phyloP scores from a whole-genome alignment of 1,140 invertebrate species.

The Drosophila biarmipes region DNA sequence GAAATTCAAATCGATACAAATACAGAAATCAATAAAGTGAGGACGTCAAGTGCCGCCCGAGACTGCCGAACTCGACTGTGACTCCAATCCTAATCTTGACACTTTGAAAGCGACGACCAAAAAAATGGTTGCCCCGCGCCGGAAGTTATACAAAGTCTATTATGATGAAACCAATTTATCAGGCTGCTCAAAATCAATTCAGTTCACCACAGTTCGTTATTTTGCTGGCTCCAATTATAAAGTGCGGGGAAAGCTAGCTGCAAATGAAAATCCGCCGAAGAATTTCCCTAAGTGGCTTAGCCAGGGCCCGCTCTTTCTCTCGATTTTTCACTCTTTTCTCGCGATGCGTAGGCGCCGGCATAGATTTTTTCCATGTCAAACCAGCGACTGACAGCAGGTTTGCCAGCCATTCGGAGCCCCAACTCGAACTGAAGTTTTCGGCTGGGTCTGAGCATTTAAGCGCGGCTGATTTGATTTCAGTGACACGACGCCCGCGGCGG shows the following conservation, averaged over 20 bases:
- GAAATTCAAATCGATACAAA: constrained; percentile 33
- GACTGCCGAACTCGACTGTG: constrained; percentile 49
- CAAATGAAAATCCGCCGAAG: constrained; percentile 77
- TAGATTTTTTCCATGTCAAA: constrained; percentile 76
- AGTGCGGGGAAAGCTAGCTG: constrained; percentile 56
- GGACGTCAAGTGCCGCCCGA: constrained; percentile 64
- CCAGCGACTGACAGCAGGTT: constrained; percentile 79
- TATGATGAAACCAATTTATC: constrained; percentile 78
- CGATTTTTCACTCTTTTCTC: constrained; percentile 23
- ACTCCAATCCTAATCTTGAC: constrained; percentile 53
- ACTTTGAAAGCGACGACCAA: constrained; percentile 48
- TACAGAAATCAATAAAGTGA: constrained; percentile 54
- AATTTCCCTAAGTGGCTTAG: constrained; percentile 79
- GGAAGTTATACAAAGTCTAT: constrained; percentile 72
- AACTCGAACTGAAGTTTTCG: constrained; percentile 64
- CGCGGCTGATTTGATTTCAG: constrained; percentile 80
- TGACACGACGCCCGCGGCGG: constrained; percentile 75
- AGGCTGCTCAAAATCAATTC: constrained; percentile 53
- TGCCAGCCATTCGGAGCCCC: constrained; percentile 51
- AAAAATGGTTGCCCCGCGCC: constrained; percentile 32
- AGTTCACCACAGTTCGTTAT: constrained; percentile 20
- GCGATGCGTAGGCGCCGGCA: constrained; percentile 74
- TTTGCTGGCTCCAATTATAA: constrained; percentile 60
- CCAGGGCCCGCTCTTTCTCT: constrained; percentile 6
- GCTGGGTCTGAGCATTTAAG: constrained; percentile 78